Percentiles rank a stretch among this genome's conserved stretches.
phyloP scores from a whole-genome alignment of 2,797 vertebrate genomes.

The Spheniscus humboldti region DNA sequence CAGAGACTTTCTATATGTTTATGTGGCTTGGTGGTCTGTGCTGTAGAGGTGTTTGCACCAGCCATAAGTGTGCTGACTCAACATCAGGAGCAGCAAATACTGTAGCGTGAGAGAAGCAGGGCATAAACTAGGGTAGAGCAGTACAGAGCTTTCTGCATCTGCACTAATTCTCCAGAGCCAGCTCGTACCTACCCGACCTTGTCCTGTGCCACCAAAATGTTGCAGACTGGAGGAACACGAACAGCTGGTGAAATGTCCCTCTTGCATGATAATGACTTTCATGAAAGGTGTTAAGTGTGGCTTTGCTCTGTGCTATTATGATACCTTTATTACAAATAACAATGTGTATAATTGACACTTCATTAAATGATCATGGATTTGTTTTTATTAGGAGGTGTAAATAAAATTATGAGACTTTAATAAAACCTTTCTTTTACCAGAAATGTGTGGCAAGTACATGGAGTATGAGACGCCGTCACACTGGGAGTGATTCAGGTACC shows the following conservation, averaged over 20 bases:
- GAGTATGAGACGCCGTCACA: not conserved
- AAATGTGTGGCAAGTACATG: not conserved
- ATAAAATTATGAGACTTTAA: not conserved
- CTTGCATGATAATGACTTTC: not conserved
- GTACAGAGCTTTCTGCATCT: not conserved
- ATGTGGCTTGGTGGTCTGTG: not conserved
- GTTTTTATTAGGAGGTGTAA: not conserved
- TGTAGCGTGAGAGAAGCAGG: rapidly evolving
- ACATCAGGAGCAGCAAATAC: not conserved
- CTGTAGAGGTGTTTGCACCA: not conserved
- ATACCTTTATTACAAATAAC: not conserved
- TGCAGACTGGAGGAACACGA: not conserved
- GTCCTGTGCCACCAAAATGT: not conserved
- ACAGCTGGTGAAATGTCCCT: not conserved
- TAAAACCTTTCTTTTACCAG: not conserved
- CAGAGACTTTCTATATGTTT: not conserved
- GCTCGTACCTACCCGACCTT: not conserved
- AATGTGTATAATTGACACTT: not conserved
- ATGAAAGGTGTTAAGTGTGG: not conserved
- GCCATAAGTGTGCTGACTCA: not conserved
- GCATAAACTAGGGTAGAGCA: not conserved
- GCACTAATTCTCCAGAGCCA: rapidly evolving
- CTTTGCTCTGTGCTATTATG: not conserved
- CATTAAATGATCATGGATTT: not conserved
- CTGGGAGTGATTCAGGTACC: not conserved